phyloP scores from a whole-genome alignment of 2,888 invertebrate genomes.

The Caenorhabditis sp. region DNA sequence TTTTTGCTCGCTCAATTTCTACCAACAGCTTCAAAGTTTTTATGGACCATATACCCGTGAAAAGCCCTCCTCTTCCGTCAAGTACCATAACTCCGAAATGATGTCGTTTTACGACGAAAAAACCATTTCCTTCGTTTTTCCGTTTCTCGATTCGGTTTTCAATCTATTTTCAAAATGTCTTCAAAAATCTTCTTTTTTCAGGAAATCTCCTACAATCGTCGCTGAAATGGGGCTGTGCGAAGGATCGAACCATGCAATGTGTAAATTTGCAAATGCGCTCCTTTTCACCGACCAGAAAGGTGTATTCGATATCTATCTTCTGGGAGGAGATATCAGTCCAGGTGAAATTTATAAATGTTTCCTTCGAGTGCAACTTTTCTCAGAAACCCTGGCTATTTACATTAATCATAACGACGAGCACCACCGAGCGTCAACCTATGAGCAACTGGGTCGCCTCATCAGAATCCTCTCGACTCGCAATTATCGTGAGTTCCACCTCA shows the following conservation, averaged over 20 bases:
- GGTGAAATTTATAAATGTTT: neutral
- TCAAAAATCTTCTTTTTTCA: neutral
- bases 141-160: neutral
- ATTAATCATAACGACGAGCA: conserved; percentile 26
- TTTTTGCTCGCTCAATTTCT: neutral
- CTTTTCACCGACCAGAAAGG: neutral
- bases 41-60: conserved; percentile 28
- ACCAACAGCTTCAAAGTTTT: neutral
- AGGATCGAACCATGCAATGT: neutral
- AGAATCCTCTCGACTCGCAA: neutral
- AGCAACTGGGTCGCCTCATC: conserved; percentile 11
- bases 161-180: neutral
- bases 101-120: conserved; percentile 10
- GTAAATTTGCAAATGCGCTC: neutral
- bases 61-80: neutral
- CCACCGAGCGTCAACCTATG: conserved; percentile 2
- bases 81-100: neutral
- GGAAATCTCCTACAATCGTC: neutral
- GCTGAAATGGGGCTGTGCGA: neutral
- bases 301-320: conserved; percentile 9
- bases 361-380: no score
- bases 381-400: neutral
- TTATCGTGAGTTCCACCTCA: neutral
- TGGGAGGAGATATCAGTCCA: neutral
- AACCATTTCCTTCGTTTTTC: neutral